Evolutionary conservation across 2,113 vertebrate genomes (phyloP).

Genomic region (Tor tambroides): DNA sequence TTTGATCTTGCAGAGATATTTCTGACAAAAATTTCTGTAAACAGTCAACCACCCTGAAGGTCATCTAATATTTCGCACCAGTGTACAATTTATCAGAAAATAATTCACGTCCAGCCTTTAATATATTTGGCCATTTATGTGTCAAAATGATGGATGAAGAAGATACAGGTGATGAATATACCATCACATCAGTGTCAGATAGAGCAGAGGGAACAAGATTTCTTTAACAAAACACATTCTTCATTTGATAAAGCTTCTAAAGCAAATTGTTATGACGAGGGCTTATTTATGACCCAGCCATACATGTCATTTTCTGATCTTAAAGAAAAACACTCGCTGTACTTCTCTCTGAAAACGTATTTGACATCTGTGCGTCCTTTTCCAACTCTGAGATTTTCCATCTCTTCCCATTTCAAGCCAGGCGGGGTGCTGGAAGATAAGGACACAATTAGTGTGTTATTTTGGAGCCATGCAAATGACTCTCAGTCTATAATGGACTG

Average conservation of each 20-base stretch:
- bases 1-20: neutral
- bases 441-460: slow-evolving; percentile 55
- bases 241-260: slow-evolving; percentile 9
- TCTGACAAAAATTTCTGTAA: neutral
- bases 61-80: neutral
- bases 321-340: neutral
- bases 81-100: slow-evolving; percentile 1
- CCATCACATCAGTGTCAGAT: neutral
- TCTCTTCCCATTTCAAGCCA: slow-evolving; percentile 26
- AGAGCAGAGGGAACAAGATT: slow-evolving; percentile 1
- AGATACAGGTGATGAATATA: slow-evolving; percentile 33
- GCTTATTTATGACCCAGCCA: slow-evolving; percentile 5
- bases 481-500: slow-evolving; percentile 47
- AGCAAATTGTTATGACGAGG: neutral
- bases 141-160: slow-evolving; percentile 40
- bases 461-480: slow-evolving; percentile 53
- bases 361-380: slow-evolving; percentile 21
- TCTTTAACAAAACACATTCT: neutral
- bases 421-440: slow-evolving; percentile 50
- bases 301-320: slow-evolving; percentile 26
- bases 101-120: slow-evolving; percentile 25
- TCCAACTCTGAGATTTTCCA: slow-evolving; percentile 16
- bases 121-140: neutral
- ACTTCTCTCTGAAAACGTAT: neutral
- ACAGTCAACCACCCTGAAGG: neutral